Evolutionary conservation across 2,797 vertebrate genomes (phyloP).

Genomic region (Pampus argenteus): DNA sequence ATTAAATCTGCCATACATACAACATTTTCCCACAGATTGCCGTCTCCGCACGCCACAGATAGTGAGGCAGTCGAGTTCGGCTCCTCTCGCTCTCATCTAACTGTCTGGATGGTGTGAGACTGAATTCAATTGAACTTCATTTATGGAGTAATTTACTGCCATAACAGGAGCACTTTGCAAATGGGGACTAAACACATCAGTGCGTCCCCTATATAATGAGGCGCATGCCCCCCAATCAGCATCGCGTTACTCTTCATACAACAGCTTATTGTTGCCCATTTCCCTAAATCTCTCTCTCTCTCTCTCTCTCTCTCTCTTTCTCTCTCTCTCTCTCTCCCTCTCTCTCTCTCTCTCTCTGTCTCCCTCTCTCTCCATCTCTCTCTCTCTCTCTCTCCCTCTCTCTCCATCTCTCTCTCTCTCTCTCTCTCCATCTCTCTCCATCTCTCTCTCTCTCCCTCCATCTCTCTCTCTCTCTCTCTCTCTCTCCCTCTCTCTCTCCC

Average conservation of each 20-base stretch:
- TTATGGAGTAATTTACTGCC: conserved; percentile 15
- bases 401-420: neutral
- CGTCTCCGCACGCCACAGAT: neutral
- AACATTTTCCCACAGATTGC: conserved; percentile 24
- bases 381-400: conserved; percentile 8
- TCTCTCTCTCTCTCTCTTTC: conserved; percentile 10
- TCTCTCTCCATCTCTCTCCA: neutral
- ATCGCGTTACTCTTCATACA: conserved; percentile 20
- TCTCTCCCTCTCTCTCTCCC: neutral
- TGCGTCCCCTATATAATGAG: conserved; percentile 12
- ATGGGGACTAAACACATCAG: conserved; percentile 29
- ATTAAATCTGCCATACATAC: conserved; percentile 45
- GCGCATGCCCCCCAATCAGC: conserved; percentile 7
- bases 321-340: too few relatives aligned
- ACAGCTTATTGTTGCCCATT: neutral
- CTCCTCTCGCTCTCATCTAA: neutral
- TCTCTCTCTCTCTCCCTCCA: conserved; percentile 1
- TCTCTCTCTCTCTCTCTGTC: too few relatives aligned
- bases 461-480: neutral
- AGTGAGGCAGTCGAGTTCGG: neutral
- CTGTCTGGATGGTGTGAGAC: neutral
- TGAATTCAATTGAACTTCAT: conserved; percentile 25
- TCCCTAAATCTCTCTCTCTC: neutral
- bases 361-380: neutral
- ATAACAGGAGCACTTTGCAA: conserved; percentile 6